Base-by-base conservation (phyloP, 2,797 vertebrate species). In the Neomorphus geoffroyi region DNA sequence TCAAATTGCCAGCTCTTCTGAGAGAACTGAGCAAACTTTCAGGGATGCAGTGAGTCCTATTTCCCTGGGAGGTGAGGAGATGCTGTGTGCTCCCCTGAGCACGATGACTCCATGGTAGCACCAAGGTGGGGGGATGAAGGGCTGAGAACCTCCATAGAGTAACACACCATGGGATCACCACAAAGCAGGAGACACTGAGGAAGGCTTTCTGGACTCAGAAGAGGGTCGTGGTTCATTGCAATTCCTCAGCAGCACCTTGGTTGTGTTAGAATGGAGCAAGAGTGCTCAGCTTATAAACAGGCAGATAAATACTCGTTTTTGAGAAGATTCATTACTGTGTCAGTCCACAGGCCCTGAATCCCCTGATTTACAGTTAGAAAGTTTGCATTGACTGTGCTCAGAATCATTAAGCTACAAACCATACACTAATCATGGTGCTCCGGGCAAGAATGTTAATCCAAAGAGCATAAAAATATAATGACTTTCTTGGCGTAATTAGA, bases 381-480 rank as follows among this genome's bases (percentile, higher is more conserved):
- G 28, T 89, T 82, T 33, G 53, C 93, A 56, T 41, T 39, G 27
- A 39, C 46, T 32, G 58, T 24, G 82, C 89, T 79, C 39, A 28
- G 92, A 93, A 94, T 91, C 90, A 54, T 94, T 93, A 92, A 95
- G 86, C 85, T 94, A 96, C 93, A 93, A 94, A 97, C 84, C 60
- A 32, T 58, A 26, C 30, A 22, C 95, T 97, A 96, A 97, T 97
- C 94, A 94, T 37, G 28, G 53, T 71, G 91, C 96, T 97, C 93
- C 80, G 45, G 92, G 96, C 96, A 94, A 95, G 95, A 96, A 84
- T 13, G 26, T 96, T 94, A 73, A 96, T 96, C 96, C 96, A 90
- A 95, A 96, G 94, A 94, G 92, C 94, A 95, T 95, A 93, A 93
- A 97, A 96, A 94, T 80, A 78, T 96, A 96, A 97, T 93, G 90